Conservation (phyloP, 2,797 vertebrate species). For the Rhabdophis nuchalis region DNA sequence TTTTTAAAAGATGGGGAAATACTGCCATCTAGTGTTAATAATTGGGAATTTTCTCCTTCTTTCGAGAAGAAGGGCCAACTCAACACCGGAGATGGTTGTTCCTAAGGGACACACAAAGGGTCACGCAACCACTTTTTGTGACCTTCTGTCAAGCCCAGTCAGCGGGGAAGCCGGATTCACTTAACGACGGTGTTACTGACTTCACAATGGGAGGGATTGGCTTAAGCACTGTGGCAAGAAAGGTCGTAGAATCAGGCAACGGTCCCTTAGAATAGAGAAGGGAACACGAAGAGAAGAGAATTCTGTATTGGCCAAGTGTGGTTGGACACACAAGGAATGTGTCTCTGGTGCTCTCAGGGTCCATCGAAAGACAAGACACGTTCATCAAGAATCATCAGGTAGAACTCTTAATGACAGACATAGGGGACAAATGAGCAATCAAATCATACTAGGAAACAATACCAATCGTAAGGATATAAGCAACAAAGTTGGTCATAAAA, state of each 20-base stretch:
- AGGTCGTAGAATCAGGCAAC: not conserved
- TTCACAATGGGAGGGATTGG: not conserved
- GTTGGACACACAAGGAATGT: too few species aligned
- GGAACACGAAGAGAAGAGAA: too few species aligned
- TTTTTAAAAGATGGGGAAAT: constrained; percentile 38
- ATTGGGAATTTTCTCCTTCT: not conserved
- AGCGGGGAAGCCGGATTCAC: not conserved
- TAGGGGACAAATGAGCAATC: too few species aligned
- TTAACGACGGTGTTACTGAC: not conserved
- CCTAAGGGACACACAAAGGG: fast-evolving
- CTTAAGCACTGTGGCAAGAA: not conserved
- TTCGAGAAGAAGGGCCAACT: not conserved
- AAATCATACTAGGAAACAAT: too few species aligned
- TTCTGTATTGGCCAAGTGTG: too few species aligned
- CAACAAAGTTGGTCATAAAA: too few species aligned
- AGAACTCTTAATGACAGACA: too few species aligned
- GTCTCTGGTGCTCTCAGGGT: too few species aligned
- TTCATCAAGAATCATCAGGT: too few species aligned
- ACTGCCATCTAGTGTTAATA: constrained; percentile 67
- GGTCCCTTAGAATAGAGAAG: not conserved
- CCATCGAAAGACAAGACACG: too few species aligned
- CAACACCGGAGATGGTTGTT: not conserved
- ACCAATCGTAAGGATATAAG: too few species aligned
- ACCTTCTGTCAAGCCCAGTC: not conserved
- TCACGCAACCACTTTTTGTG: not conserved